phyloP scores from a whole-genome alignment of 2,113 vertebrate species.

The Nanger granti region DNA sequence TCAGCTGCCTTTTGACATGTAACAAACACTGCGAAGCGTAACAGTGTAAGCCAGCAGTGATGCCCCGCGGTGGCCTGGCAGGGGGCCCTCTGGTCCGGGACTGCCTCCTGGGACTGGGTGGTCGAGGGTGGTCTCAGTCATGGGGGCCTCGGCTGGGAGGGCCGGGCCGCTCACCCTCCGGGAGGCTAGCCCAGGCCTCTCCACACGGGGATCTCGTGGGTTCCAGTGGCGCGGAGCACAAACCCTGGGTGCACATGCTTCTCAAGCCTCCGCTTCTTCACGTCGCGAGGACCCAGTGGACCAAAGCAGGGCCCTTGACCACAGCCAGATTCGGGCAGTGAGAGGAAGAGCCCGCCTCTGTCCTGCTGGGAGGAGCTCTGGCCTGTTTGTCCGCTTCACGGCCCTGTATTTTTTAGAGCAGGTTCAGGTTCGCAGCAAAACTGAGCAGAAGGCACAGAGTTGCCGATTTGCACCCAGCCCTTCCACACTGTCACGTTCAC shows the following conservation, averaged over 20 bases:
- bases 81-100: neutral
- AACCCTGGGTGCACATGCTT: too few relatives aligned
- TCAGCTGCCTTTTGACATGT: neutral
- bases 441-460: neutral
- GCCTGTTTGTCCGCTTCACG: neutral
- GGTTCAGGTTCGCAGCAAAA: neutral
- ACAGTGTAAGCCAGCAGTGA: neutral
- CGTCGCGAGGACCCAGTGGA: too few relatives aligned
- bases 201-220: neutral
- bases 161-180: neutral
- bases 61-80: neutral
- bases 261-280: neutral
- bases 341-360: fast-evolving
- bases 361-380: neutral
- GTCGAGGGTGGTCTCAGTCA: neutral
- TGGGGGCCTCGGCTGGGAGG: neutral
- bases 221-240: too few relatives aligned
- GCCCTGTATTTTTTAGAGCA: neutral
- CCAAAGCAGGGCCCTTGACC: neutral
- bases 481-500: neutral
- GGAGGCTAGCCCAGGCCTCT: neutral
- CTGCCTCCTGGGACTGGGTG: neutral
- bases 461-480: too few relatives aligned
- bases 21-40: neutral
- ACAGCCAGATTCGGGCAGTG: neutral